Evolutionary conservation across 1,140 invertebrate species (phyloP), one percentile per base, ranked within the genome.

Genomic region (Mycetomoellerius zeteki): DNA sequence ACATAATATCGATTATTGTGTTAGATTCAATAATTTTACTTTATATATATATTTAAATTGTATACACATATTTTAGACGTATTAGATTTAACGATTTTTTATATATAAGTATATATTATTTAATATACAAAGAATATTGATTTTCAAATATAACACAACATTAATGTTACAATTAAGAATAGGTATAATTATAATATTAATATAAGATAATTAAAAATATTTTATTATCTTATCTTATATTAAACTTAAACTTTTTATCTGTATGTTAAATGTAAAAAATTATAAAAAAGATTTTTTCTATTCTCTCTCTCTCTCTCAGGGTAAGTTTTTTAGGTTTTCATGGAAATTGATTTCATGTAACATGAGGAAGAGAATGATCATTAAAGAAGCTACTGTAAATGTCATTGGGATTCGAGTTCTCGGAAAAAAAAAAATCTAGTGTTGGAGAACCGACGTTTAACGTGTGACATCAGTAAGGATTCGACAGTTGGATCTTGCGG

Each of bases 361-460:
- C 27, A 19, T 19, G 3, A 71, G 8, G 6, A 65, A 50, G n/a
- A n/a, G 5, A 16, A 75, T 50, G 62, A 60, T 88, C 84, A 90
- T 90, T 60, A 77, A 37, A 10, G 16, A 77, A 71, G 67, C 72
- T 24, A 85, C 58, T 62, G 76, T 86, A 88, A 91, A 91, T 67
- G 84, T 62, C 58, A 21, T 30, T 37, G 62, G 43, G 71, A 1
- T 56, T 50, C 6, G 24, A 56, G 30, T 47, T 52, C 12, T 43
- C 14, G 3, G 19, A 67, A 67, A 64, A 65, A 67, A 67, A 69
- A 67, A 67, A 65, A 67, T 60, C 67, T 82, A 56, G 27, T 27
- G 19, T 19, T 21, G 12, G 30, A 2, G 67, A 60, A 54, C 52
- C 72, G 27, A 65, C 33, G 10, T 81, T 75, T 50, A 72, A 12